Conservation (phyloP, 2,888 invertebrate genomes). For the Megamerina dolium region DNA sequence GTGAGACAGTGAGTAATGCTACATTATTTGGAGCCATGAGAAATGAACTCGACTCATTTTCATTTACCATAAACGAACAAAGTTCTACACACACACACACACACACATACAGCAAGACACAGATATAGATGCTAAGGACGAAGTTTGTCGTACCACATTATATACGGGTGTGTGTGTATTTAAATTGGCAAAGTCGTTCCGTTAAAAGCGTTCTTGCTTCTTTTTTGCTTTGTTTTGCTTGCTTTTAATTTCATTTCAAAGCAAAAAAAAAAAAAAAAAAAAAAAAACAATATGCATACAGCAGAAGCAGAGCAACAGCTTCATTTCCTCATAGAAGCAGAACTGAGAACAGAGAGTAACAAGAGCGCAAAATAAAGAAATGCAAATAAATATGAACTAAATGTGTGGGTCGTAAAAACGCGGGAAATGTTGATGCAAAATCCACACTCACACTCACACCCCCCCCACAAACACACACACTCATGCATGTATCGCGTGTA, state of each 20-base stretch:
- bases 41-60: conserved; percentile 36
- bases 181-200: no score
- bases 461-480: conserved; percentile 3
- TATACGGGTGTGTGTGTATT: conserved; percentile 13
- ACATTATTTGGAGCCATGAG: conserved; percentile 1
- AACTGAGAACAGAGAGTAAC: background rate
- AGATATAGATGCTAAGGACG: conserved; percentile 10
- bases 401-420: conserved; percentile 1
- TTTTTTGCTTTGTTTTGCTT: no score
- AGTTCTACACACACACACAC: no score
- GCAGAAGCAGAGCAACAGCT: no score
- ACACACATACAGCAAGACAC: conserved; percentile 2
- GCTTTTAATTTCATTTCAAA: conserved; percentile 43
- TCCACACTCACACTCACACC: conserved; percentile 1
- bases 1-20: conserved; percentile 8
- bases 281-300: no score
- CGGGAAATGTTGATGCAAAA: no score
- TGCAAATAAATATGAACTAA: background rate
- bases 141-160: conserved; percentile 15
- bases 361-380: background rate
- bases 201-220: no score
- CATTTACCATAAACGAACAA: conserved; percentile 27
- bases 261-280: no score
- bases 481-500: conserved; percentile 1
- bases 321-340: no score